phyloP scores from a whole-genome alignment of 2,797 vertebrate species.

The Hippocampus kuda region DNA sequence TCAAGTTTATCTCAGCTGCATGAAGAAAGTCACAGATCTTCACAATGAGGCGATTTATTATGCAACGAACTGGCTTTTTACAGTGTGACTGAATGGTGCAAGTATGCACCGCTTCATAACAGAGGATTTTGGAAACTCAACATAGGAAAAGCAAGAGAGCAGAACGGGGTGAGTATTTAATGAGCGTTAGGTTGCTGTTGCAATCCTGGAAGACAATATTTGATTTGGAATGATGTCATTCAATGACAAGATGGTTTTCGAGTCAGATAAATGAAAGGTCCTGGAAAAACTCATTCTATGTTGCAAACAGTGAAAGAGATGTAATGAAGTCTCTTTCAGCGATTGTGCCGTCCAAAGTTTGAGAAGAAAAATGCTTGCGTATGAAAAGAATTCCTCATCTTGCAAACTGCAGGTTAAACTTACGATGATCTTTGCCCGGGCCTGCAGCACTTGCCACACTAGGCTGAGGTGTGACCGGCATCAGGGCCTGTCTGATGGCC shows the following conservation, averaged over 20 bases:
- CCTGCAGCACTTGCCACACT: slow-evolving; percentile 79
- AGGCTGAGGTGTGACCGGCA: slow-evolving; percentile 94
- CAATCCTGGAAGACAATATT: neutral
- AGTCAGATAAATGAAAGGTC: neutral
- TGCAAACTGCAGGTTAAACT: slow-evolving; percentile 46
- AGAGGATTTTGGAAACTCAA: slow-evolving; percentile 25
- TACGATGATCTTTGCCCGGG: slow-evolving; percentile 93
- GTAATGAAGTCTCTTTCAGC: neutral
- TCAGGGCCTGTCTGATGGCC: slow-evolving; percentile 93
- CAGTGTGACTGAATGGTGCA: slow-evolving; percentile 43
- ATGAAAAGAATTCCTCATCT: too few species aligned
- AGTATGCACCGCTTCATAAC: slow-evolving; percentile 49
- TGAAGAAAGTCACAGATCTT: slow-evolving; percentile 34
- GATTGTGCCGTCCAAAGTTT: neutral
- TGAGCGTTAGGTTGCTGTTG: neutral
- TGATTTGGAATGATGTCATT: neutral
- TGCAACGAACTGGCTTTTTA: slow-evolving; percentile 44
- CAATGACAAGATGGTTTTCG: neutral
- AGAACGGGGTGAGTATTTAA: neutral
- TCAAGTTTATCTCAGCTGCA: slow-evolving; percentile 44
- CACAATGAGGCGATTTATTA: slow-evolving; percentile 52
- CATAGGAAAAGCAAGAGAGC: slow-evolving; percentile 2
- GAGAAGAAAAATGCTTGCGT: neutral
- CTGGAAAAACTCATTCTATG: neutral
- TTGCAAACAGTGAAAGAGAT: neutral